Base-by-base conservation (phyloP, 2,888 invertebrate species). In the Chromoteleia sp. region DNA sequence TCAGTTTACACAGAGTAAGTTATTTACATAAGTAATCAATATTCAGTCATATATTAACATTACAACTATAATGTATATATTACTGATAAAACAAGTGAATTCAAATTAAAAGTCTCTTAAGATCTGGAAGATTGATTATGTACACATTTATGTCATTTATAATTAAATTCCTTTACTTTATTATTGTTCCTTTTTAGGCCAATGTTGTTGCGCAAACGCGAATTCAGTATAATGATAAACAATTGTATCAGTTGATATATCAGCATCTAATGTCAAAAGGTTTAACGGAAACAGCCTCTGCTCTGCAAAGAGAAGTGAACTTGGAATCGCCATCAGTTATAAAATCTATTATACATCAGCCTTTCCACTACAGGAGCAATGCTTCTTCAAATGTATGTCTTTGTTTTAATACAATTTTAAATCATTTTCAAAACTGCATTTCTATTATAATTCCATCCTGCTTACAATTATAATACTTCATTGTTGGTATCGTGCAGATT, bases 171-270 rank as follows among this genome's bases (percentile, higher is more conserved):
- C n/a, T n/a, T n/a, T n/a, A n/a, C n/a, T n/a, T n/a, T n/a, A n/a
- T n/a, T 45, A 52, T 58, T 56, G 19, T 29, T 83, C 36, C 79
- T 73, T 89, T 88, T 0, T 89, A 95, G 95, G 97, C 98, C 0
- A 98, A 98, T 92, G 97, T 99, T 48, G 98, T 99, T 0, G 98
- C 98, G 0, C 98, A 98, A 92, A 99, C 99, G 0, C 95, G 96
- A 83, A 99, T 99, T 78, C 96, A 96, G 88, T 99, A 97, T 93
- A 98, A 98, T 92, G 97, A 98, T 90, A 95, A 96, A 48, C 98
- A 99, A 91, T 93, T 99, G 33, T 94, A 98, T 85, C 97, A 98
- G 90, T 93, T 99, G 8, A 98, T 99, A 52, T 95, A 97, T 88
- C 96, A 97, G 71, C 98, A 99, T 92, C 93, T 99, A 63, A 89